Conservation (phyloP, 2,797 vertebrate genomes). For the Graptemys geographica region DNA sequence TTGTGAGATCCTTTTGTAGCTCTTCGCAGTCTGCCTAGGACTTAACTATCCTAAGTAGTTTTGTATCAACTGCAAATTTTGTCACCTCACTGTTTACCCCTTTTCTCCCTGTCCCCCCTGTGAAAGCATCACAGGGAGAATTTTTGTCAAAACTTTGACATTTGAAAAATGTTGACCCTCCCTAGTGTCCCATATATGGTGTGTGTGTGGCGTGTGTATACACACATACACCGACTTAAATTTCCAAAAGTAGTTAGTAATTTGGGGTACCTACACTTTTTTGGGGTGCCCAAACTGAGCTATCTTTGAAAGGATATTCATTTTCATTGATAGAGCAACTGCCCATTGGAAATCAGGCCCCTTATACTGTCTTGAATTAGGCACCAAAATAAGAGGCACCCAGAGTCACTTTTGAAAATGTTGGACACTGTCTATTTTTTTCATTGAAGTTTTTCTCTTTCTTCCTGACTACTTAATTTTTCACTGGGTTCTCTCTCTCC, state of each 20-base stretch:
- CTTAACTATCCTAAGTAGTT: no score
- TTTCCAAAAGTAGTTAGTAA: not conserved
- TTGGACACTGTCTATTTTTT: not conserved
- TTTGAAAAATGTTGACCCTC: not conserved
- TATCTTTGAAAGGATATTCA: not conserved
- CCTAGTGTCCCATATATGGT: not conserved
- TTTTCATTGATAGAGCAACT: not conserved
- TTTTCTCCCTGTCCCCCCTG: no score
- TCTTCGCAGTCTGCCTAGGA: no score
- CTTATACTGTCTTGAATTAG: not conserved
- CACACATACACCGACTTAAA: no score
- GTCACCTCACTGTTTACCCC: no score
- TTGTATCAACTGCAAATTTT: no score
- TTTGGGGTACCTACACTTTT: not conserved
- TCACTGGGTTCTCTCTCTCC: not conserved
- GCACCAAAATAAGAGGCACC: no score
- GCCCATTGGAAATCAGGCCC: not conserved
- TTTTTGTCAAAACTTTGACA: not conserved
- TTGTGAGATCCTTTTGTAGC: no score
- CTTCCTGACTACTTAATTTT: not conserved
- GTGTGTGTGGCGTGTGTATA: not conserved
- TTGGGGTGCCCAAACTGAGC: not conserved
- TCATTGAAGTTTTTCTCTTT: not conserved
- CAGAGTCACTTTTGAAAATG: not conserved
- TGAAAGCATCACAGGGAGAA: not conserved